phyloP scores from a whole-genome alignment of 1,140 invertebrate species.

The Drosophila arawakana region DNA sequence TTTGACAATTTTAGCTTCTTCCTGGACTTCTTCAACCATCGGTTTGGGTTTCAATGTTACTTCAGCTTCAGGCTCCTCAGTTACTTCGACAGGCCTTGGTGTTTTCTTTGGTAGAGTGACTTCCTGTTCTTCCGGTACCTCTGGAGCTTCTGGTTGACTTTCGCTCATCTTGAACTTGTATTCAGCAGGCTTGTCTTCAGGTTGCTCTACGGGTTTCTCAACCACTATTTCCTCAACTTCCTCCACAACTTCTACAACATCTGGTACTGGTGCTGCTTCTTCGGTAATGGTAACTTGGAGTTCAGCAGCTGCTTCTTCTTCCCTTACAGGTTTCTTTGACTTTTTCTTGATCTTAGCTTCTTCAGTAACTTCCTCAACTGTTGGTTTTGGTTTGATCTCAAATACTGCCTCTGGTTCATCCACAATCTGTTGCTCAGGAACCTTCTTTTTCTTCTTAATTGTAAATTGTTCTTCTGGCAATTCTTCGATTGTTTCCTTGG shows the following conservation, averaged over 20 bases:
- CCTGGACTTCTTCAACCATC: conserved; percentile 70
- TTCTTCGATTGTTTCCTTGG: conserved; percentile 62
- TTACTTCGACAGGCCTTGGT: conserved; percentile 32
- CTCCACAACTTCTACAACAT: conserved; percentile 64
- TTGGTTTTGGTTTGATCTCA: conserved; percentile 64
- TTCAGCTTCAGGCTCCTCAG: conserved; percentile 71
- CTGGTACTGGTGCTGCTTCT: conserved; percentile 47
- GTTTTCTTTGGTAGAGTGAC: conserved; percentile 63
- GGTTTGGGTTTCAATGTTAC: conserved; percentile 66
- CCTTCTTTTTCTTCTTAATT: conserved; percentile 71
- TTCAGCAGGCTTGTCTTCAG: conserved; percentile 46
- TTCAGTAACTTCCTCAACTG: conserved; percentile 74
- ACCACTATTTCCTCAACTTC: conserved; percentile 57
- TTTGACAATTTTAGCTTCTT: conserved; percentile 74
- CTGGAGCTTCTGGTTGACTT: conserved; percentile 51
- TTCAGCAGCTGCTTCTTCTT: conserved; percentile 70
- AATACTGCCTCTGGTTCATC: conserved; percentile 80
- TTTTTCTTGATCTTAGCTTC: conserved; percentile 79
- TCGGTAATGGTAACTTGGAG: conserved; percentile 64
- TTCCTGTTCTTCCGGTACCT: conserved; percentile 51
- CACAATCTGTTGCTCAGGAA: conserved; percentile 43
- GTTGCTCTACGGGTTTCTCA: conserved; percentile 17
- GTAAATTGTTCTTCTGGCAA: conserved; percentile 71
- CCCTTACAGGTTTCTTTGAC: conserved; percentile 49
- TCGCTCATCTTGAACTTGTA: conserved; percentile 63